These are phyloP conservation scores for mouse (Mus musculus) DNA, from an alignment of 2,113 vertebrate species.

Conservation along the genomic window DNA sequence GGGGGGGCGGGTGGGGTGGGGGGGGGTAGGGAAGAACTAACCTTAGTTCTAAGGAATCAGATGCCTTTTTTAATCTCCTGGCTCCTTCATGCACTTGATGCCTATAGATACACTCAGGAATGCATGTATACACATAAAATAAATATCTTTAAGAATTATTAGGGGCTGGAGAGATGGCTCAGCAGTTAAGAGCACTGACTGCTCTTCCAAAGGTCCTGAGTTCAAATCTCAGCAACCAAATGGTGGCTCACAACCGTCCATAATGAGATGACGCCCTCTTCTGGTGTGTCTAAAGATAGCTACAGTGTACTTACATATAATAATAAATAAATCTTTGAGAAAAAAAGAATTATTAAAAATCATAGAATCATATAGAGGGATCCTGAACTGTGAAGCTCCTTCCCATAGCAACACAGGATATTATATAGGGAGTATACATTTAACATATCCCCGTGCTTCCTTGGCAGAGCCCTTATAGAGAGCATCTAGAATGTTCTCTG, in stretches of 20 bases:
- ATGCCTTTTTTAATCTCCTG: not conserved
- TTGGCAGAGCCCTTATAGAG: not conserved
- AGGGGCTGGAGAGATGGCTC: too few relatives aligned
- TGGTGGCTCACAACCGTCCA: too few relatives aligned
- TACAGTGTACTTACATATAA: not conserved
- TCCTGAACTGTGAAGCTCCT: not conserved
- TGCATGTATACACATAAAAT: not conserved
- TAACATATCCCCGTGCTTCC: not conserved
- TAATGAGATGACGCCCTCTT: too few relatives aligned
- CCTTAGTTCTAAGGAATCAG: not conserved
- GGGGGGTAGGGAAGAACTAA: not conserved
- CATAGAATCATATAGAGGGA: not conserved
- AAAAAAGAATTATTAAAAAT: not conserved
- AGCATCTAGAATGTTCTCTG: conserved; percentile 29
- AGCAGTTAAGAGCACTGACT: too few relatives aligned
- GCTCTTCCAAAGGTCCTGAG: too few relatives aligned
- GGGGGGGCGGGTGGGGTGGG: too few relatives aligned
- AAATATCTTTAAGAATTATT: not conserved
- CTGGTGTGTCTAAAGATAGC: too few relatives aligned
- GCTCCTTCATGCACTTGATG: not conserved
- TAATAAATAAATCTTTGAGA: not conserved
- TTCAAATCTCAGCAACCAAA: too few relatives aligned
- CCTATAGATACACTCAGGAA: not conserved
- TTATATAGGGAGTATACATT: not conserved
- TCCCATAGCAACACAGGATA: not conserved